Evolutionary conservation across 2,888 invertebrate genomes (phyloP), one percentile per base, ranked within the genome.

Genomic region (Sphaeridia pumilis): DNA sequence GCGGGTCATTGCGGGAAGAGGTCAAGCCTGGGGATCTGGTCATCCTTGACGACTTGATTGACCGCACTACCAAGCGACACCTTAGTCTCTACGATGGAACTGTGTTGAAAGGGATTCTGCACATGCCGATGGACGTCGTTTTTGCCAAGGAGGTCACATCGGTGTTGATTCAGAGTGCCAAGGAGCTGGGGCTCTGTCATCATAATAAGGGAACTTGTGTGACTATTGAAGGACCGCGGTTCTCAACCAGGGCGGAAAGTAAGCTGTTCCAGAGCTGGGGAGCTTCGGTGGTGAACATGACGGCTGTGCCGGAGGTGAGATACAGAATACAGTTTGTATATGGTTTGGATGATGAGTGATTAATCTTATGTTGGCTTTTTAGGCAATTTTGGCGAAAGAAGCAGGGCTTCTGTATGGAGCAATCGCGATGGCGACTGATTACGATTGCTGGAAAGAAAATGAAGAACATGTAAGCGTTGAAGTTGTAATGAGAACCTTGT

Each of bases 361-460:
- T n/a, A n/a, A n/a, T n/a, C n/a, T n/a, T n/a, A 24, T 26, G 27
- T 14, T 34, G n/a, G n/a, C n/a, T 34, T 25, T 65, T 28, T 66
- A 89, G 88, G 86, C 89, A 12, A 79, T 83, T 26, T 71, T 98
- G 56, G 97, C 97, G 0, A 93, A 90, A 70, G 98, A 99, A 74
- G 84, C 87, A 0, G 94, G 94, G 0, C 70, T 98, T 50, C 81
- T 88, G 56, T 98, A 98, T 71, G 90, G 86, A 0, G 79, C 87
- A 0, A 77, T 97, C 24, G 97, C 92, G 1, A 77, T 97, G 68
- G 88, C 88, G n/a, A 98, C 98, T 0, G 98, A 99, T 72, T 98
- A 95, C 69, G 97, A 98, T 70, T 93, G 94, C 67, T 98, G 97
- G 97, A 79, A 81, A 65, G 83, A 84, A 55, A 74, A 75, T 27